These are phyloP conservation scores for Todiramphus chloris DNA, from an alignment of 2,113 vertebrate genomes.

Conservation along the genomic window DNA sequence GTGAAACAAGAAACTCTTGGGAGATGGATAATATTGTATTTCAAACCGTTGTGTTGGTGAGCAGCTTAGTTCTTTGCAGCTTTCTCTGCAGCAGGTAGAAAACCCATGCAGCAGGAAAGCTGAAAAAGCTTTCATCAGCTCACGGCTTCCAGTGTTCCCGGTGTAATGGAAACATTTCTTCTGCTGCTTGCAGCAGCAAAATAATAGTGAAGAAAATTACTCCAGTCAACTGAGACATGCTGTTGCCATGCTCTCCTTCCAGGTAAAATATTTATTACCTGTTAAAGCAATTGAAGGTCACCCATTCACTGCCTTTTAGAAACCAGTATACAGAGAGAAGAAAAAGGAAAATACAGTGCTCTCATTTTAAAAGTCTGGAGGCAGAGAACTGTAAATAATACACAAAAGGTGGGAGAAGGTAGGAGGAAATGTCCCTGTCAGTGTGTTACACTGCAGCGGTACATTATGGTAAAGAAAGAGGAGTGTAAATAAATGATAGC, in stretches of 20 bases:
- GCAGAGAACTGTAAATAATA: neutral
- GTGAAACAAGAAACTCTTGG: neutral
- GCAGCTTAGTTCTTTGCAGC: neutral
- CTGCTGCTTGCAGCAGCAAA: conserved; percentile 5
- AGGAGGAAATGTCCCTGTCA: neutral
- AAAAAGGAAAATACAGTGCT: neutral
- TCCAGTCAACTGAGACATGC: neutral
- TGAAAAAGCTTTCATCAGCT: conserved; percentile 6
- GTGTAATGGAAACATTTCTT: conserved; percentile 21
- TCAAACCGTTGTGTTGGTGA: neutral
- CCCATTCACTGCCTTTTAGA: neutral
- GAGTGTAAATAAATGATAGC: neutral
- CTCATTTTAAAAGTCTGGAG: neutral
- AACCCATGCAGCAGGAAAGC: neutral
- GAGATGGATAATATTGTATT: neutral
- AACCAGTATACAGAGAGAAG: neutral
- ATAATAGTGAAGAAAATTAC: conserved; percentile 15
- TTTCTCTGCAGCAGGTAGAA: neutral
- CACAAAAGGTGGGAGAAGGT: neutral
- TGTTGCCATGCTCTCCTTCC: neutral
- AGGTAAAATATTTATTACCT: conserved; percentile 45
- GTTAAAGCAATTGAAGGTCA: neutral
- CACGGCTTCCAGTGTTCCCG: neutral
- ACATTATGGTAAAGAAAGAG: neutral
- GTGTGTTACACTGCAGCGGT: neutral